Evolutionary conservation across 2,113 vertebrate genomes (phyloP).

Genomic region (Bubo scandiacus): DNA sequence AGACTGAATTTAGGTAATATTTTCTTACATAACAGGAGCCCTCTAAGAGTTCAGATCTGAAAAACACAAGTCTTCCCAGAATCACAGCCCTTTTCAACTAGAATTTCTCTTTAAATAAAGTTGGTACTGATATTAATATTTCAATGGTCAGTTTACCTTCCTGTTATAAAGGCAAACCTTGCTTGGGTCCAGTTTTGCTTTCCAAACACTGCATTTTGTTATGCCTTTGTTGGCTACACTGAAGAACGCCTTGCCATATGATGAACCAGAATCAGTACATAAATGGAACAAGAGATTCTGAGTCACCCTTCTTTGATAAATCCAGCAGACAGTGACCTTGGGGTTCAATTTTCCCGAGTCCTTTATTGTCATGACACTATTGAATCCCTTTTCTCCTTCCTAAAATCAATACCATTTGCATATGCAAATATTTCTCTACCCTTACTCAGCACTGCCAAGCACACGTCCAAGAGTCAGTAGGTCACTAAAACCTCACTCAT

Average conservation of each 20-base stretch:
- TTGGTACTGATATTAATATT: neutral
- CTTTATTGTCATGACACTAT: neutral
- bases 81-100: neutral
- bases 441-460: neutral
- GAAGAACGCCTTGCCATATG: neutral
- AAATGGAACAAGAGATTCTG: accelerated
- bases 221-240: neutral
- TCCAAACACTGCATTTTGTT: neutral
- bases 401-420: neutral
- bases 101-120: neutral
- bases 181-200: neutral
- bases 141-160: neutral
- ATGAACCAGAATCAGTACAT: neutral
- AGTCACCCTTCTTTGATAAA: neutral
- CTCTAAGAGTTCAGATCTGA: neutral
- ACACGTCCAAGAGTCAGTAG: neutral
- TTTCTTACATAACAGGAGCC: neutral
- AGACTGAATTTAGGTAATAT: neutral
- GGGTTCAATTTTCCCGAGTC: neutral
- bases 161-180: neutral
- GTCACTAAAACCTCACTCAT: neutral
- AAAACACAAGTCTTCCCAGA: neutral
- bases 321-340: neutral
- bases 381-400: neutral
- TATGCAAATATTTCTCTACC: neutral